Base-by-base conservation (phyloP, 2,113 vertebrate genomes). In the Xyrauchen texanus region DNA sequence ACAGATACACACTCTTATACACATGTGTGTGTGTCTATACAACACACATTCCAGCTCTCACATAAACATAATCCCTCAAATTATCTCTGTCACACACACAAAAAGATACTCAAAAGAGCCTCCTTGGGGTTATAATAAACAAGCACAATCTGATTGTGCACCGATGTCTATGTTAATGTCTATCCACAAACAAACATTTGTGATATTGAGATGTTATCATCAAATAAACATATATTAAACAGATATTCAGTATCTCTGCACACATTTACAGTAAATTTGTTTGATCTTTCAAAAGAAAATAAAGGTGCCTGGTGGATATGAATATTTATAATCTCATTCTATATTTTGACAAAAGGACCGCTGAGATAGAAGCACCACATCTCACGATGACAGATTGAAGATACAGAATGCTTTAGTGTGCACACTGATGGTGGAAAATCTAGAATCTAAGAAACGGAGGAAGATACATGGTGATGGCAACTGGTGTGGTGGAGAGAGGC, bases 41-140 rank as follows among this genome's bases (percentile, higher is more conserved):
- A 34, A 62, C 68, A 16, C 55, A 61, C 70, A 73, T 15, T 21
- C 13, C 61, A 12, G 13, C 71, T 61, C 57, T 61, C 15, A 73
- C 71, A 73, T 62, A 73, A 73, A 73, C 71, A 58, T 58, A 47
- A 73, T 45, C 71, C 57, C 71, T 49, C 44, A 49, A 73, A 62
- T 34, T 34, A 34, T 73, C 57, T 73, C 57, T 73, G 57, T 73
- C 71, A 73, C 71, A 13, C 10, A 4, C 11, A 12, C 44, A 55
- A 6, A 42, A 34, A 58, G 42, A 72, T 60, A 72, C 42, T 15
- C 69, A 73, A 73, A 47, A 46, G 55, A 73, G 44, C n/a, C 45
- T 49, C 42, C 42, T 21, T 7, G 45, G 44, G 57, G 70, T 61
- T 73, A 49, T 21, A 47, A 73, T 61, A 61, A 73, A 73, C 71